Conservation (phyloP, 2,797 vertebrate species). For the Graptemys geographica region DNA sequence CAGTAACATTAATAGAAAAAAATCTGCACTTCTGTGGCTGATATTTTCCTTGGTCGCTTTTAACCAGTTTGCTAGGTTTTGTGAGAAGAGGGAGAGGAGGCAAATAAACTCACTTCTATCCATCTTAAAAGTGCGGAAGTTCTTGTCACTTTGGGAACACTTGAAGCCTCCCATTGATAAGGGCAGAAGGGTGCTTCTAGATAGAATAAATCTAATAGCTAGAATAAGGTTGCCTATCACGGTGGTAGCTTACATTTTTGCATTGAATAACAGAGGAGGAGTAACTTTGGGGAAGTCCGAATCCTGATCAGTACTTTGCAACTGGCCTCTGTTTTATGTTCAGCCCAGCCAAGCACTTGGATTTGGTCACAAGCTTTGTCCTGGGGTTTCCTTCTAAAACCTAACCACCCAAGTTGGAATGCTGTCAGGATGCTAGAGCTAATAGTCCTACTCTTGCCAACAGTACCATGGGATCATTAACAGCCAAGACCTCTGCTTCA, state of each 20-base stretch:
- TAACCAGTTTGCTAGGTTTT: not conserved
- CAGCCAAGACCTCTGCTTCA: not conserved
- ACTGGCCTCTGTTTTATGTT: not conserved
- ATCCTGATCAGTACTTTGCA: not conserved
- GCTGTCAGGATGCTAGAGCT: not conserved
- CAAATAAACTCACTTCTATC: not conserved
- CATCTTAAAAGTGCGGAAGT: not conserved
- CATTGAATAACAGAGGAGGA: not conserved
- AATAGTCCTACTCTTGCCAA: not conserved
- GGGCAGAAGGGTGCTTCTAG: not conserved
- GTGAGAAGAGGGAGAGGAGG: accelerated
- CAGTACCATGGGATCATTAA: not conserved
- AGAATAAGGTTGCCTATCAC: not conserved
- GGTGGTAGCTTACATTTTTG: not conserved
- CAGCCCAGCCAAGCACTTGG: not conserved
- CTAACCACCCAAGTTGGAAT: not conserved
- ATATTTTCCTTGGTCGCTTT: not conserved
- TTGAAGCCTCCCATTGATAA: not conserved
- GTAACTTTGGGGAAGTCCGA: not conserved
- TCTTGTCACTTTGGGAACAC: not conserved
- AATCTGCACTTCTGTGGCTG: not conserved
- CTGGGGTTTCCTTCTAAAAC: not conserved
- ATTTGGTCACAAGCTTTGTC: not conserved
- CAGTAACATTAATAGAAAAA: slow-evolving; percentile 44
- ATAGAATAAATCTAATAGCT: not conserved